Evolutionary conservation across 2,797 vertebrate species (phyloP).

Genomic region (Chromobotia macracanthus): DNA sequence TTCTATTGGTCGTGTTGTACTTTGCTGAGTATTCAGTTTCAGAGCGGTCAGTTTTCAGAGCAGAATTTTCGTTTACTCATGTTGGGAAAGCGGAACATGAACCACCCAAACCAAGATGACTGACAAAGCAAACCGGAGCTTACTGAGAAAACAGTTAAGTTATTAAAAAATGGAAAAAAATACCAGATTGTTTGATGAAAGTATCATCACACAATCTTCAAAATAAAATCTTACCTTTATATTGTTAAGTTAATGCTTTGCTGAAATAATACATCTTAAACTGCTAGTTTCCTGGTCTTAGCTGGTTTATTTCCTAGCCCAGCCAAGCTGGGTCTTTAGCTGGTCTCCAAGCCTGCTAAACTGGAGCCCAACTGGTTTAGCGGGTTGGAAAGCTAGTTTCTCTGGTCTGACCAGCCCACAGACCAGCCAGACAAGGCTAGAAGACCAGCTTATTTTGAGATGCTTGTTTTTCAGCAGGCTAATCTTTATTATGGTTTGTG

Average conservation of each 20-base stretch:
- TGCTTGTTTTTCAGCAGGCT: too few species aligned
- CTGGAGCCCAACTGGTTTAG: too few species aligned
- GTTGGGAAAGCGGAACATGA: background rate
- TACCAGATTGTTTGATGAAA: background rate
- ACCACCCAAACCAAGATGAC: constrained; percentile 23
- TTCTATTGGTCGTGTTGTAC: constrained; percentile 22
- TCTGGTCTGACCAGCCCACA: too few species aligned
- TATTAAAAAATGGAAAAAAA: constrained; percentile 45
- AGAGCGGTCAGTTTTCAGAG: background rate
- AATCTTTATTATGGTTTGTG: too few species aligned
- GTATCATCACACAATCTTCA: background rate
- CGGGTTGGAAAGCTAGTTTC: too few species aligned
- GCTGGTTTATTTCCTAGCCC: too few species aligned
- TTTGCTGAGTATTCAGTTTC: constrained; percentile 47
- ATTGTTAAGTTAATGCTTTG: background rate
- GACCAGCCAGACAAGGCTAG: too few species aligned
- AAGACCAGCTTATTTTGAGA: too few species aligned
- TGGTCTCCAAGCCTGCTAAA: too few species aligned
- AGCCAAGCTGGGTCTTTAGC: too few species aligned
- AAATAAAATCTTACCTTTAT: background rate
- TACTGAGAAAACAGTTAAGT: constrained; percentile 29
- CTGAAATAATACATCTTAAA: background rate
- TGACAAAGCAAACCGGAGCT: constrained; percentile 25
- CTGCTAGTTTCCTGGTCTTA: too few species aligned
- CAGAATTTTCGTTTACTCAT: constrained; percentile 34